Evolutionary conservation across 2,888 invertebrate species (phyloP), one percentile per base, ranked within the genome.

Genomic region (Limnephilus auricula): DNA sequence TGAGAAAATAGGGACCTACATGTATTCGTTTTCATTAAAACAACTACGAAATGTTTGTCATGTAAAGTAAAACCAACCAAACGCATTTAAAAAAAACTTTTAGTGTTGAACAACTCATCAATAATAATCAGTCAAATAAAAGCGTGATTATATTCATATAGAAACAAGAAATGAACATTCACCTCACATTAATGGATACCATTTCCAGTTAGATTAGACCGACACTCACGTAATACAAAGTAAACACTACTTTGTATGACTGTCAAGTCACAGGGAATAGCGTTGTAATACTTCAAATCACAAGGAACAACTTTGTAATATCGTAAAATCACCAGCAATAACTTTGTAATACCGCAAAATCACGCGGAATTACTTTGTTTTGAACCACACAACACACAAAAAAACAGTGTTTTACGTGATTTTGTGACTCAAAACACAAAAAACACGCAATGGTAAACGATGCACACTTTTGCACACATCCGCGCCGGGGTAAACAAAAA

Each of bases 401-500:
- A 31, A 82, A 82, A 15, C 34, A 82, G 82, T 82, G 31, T 65
- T 65, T 65, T 65, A 25, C 6, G 65, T 18, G 65, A 65, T 65
- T 65, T 25, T 6, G 65, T 65, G 65, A 25, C 25, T n/a, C 25
- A 65, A n/a, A 65, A 25, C 15, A 31, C 82, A 25, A 34, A 31
- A 18, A 34, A 31, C 82, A 82, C 82, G 82, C 82, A 31, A 31
- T 34, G 32, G 25, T 9, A 65, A 65, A 25, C 25, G 65, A 40
- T 84, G 40, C 40, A 40, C 83, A 84, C 13, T 31, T 84, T 25
- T 37, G 50, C 37, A n/a, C 25, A n/a, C 82, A 37, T 18, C 45
- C 40, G 50, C 34, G 25, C 30, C 78, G 37, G 65, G 31, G 78
- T 87, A 87, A 87, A 87, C 87, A 87, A 50, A 87, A 87, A 50